phyloP scores from a whole-genome alignment of 2,797 vertebrate species.

The Trachops cirrhosus region DNA sequence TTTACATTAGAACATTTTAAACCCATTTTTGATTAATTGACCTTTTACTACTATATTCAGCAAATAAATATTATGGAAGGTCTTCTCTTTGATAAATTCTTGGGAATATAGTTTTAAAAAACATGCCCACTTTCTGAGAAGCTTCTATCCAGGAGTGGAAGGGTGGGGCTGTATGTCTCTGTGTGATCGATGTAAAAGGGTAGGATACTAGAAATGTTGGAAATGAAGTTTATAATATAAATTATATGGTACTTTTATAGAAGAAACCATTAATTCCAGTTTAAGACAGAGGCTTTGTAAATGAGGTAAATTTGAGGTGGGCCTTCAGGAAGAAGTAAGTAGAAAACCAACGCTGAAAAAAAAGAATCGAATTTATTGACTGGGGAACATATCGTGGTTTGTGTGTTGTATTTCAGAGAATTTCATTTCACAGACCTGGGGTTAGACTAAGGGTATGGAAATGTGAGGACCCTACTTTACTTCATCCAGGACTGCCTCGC shows the following conservation, averaged over 20 bases:
- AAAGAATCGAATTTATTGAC: background rate
- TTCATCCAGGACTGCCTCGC: background rate
- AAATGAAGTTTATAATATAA: background rate
- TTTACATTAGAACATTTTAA: background rate
- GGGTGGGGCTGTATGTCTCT: background rate
- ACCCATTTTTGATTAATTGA: background rate
- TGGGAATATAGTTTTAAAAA: constrained; percentile 3
- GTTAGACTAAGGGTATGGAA: background rate
- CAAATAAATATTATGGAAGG: background rate
- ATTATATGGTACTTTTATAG: background rate
- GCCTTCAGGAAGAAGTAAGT: background rate
- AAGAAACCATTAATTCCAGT: background rate
- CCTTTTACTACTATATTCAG: background rate
- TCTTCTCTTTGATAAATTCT: background rate
- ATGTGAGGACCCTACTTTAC: background rate
- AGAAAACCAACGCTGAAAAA: constrained; percentile 7
- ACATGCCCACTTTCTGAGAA: background rate
- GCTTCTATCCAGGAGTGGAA: background rate
- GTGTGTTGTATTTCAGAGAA: background rate
- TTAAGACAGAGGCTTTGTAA: background rate
- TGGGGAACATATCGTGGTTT: background rate
- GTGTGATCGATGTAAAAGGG: background rate
- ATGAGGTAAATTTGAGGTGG: background rate
- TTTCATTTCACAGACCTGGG: background rate
- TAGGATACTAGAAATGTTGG: background rate